Percentiles rank a stretch among this genome's conserved stretches.
Evolutionary conservation across 2,797 vertebrate genomes (phyloP).

Genomic region (Novumbra hubbsi): DNA sequence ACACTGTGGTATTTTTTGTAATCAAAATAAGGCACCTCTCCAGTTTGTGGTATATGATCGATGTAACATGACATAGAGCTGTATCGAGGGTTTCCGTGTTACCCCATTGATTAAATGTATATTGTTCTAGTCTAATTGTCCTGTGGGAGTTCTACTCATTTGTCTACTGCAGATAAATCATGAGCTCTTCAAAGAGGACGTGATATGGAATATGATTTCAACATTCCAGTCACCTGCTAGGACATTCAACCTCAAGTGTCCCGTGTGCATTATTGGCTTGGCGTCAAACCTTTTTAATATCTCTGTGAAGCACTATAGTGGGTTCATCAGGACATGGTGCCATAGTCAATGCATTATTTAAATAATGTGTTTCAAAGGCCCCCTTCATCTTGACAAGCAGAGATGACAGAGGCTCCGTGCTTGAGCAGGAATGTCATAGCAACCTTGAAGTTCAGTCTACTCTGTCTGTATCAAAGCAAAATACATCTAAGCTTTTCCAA

Average conservation of each 20-base stretch:
- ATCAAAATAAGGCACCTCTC: too few relatives aligned
- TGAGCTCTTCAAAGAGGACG: neutral
- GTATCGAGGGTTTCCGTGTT: too few relatives aligned
- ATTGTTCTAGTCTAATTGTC: neutral
- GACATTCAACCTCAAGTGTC: neutral
- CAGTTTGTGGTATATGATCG: too few relatives aligned
- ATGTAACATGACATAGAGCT: too few relatives aligned
- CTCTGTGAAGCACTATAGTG: conserved; percentile 14
- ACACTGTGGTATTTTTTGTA: too few relatives aligned
- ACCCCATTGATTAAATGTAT: neutral
- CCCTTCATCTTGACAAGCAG: conserved; percentile 37
- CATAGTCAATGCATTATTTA: conserved; percentile 54
- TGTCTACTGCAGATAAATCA: neutral
- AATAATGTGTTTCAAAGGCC: conserved; percentile 47
- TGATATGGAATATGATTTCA: neutral
- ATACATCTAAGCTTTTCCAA: conserved; percentile 14
- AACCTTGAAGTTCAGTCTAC: conserved; percentile 17
- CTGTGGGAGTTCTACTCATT: neutral
- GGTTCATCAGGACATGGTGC: conserved; percentile 37
- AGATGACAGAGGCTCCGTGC: conserved; percentile 35
- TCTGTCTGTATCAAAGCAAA: neutral
- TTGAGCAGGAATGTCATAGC: conserved; percentile 31
- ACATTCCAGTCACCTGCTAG: neutral
- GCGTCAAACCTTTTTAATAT: neutral
- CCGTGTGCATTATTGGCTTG: neutral